These are phyloP conservation scores for Pavo muticus DNA, from an alignment of 2,113 vertebrate species.

Conservation along the genomic window DNA sequence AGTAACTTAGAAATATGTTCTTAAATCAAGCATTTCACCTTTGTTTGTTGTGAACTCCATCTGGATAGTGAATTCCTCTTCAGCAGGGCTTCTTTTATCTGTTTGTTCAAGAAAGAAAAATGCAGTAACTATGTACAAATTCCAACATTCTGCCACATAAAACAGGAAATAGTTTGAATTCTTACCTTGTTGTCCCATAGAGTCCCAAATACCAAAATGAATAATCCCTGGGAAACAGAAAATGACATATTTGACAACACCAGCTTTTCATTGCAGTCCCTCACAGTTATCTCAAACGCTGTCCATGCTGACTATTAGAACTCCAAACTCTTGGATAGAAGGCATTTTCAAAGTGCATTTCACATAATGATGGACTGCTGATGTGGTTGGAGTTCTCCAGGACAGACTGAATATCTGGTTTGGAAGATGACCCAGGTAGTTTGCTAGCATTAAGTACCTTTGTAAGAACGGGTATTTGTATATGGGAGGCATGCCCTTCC, in stretches of 20 bases:
- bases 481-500: background rate
- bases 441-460: background rate
- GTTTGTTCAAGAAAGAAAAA: constrained; percentile 31
- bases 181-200: constrained; percentile 85
- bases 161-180: background rate
- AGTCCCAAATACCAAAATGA: constrained; percentile 82
- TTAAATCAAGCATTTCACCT: constrained; percentile 66
- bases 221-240: constrained; percentile 77
- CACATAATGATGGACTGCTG: background rate
- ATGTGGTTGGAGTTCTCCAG: background rate
- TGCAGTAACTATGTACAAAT: background rate
- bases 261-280: background rate
- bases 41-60: constrained; percentile 81
- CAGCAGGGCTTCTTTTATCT: constrained; percentile 81
- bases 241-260: background rate
- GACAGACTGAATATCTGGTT: background rate
- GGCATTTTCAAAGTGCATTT: background rate
- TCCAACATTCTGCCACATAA: background rate
- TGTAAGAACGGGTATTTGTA: background rate
- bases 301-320: background rate
- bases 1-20: background rate
- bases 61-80: constrained; percentile 76
- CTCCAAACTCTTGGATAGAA: background rate
- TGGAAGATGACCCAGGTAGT: background rate
- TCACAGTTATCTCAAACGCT: background rate